Conservation (phyloP, 2,113 vertebrate genomes). For the Dromiciops gliroides region DNA sequence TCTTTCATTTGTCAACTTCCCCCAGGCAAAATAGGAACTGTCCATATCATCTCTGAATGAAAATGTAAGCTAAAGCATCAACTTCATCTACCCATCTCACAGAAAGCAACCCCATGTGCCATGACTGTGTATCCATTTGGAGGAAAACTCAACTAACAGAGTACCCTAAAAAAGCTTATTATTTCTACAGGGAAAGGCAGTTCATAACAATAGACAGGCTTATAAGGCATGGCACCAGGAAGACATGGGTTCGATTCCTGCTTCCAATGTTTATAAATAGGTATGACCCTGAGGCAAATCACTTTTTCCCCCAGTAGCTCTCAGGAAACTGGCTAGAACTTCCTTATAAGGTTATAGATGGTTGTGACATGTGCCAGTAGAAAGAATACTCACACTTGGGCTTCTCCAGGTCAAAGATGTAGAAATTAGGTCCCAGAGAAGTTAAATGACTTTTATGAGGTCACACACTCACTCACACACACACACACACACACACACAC, state of each 20-base stretch:
- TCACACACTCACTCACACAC: too few relatives aligned
- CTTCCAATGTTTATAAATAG: not conserved
- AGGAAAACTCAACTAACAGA: not conserved
- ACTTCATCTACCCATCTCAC: not conserved
- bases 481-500: too few relatives aligned
- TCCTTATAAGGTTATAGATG: not conserved
- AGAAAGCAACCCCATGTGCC: not conserved
- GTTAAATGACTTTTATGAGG: too few relatives aligned
- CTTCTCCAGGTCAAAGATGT: not conserved
- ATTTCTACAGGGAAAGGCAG: not conserved
- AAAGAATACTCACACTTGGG: not conserved
- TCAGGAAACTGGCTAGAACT: not conserved
- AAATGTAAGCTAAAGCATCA: conserved; percentile 14
- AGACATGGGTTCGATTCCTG: not conserved
- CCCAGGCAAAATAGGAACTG: conserved; percentile 62
- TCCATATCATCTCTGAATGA: conserved; percentile 51
- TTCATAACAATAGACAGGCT: not conserved
- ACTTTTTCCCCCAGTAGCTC: not conserved
- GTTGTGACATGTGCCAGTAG: not conserved
- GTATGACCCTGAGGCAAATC: not conserved
- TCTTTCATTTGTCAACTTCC: conserved; percentile 66
- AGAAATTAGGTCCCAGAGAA: not conserved
- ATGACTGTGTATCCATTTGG: not conserved
- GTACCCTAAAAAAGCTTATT: not conserved
- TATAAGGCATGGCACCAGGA: not conserved